Conservation (phyloP, 1,140 invertebrate species). For the Ganaspis sp. region DNA sequence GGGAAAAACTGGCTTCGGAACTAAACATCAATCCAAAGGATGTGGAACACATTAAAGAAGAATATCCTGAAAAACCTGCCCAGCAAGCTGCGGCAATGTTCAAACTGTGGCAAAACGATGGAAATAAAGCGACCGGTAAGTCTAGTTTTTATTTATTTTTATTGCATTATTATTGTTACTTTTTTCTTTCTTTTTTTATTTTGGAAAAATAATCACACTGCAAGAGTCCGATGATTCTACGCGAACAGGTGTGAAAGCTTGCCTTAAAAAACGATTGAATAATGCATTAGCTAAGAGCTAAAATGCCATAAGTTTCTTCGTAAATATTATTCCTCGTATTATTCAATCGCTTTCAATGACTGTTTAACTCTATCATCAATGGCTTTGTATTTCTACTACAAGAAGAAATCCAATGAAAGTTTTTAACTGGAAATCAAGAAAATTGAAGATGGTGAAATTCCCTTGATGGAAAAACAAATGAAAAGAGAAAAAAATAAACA, state of each 20-base stretch:
- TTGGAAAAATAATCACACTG: background rate
- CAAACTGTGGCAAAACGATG: constrained; percentile 87
- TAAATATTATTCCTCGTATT: background rate
- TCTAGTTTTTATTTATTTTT: background rate
- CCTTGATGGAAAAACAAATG: too few species aligned
- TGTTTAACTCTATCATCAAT: background rate
- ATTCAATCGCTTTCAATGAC: background rate
- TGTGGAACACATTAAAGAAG: constrained; percentile 90
- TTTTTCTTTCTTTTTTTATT: background rate
- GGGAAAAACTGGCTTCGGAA: constrained; percentile 91
- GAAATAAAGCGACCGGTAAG: constrained; percentile 85
- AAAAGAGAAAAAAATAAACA: too few species aligned
- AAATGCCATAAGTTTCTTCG: background rate
- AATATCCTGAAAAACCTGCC: constrained; percentile 88
- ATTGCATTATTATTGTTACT: background rate
- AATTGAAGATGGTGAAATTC: too few species aligned
- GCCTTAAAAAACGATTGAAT: background rate
- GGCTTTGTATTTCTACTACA: too few species aligned
- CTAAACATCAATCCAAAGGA: constrained; percentile 91
- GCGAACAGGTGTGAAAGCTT: background rate
- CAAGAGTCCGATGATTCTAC: background rate
- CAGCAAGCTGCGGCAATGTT: constrained; percentile 96
- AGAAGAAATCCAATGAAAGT: too few species aligned
- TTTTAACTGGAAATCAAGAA: too few species aligned
- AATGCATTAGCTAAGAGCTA: background rate